phyloP scores from a whole-genome alignment of 2,888 invertebrate species.

The Bugulina stolonifera region DNA sequence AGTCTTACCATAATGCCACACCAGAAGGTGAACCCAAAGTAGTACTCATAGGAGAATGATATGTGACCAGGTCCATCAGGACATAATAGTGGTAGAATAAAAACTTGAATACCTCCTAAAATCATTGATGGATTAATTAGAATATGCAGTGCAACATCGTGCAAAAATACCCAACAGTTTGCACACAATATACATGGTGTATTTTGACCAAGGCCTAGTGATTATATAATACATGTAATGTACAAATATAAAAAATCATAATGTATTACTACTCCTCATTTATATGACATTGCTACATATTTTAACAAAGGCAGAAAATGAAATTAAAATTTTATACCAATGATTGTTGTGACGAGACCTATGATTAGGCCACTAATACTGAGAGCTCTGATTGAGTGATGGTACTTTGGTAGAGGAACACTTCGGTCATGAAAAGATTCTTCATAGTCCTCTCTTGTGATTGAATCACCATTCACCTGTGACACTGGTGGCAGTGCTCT shows the following conservation, averaged over 20 bases:
- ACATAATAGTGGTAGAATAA: not conserved
- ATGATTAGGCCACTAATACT: not conserved
- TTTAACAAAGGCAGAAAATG: no score
- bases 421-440: not conserved
- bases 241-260: no score
- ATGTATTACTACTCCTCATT: no score
- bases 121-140: not conserved
- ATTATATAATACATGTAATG: no score
- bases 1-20: constrained; percentile 3
- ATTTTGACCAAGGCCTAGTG: no score
- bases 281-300: no score
- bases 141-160: not conserved
- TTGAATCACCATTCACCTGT: not conserved
- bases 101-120: not conserved
- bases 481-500: not conserved
- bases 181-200: not conserved
- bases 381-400: not conserved
- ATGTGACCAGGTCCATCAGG: not conserved
- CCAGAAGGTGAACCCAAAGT: constrained; percentile 8
- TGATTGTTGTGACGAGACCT: not conserved
- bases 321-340: no score
- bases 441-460: not conserved
- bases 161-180: not conserved
- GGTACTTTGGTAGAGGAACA: not conserved
- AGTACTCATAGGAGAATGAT: not conserved